These are phyloP conservation scores for Anguilla obscura DNA, from an alignment of 2,797 vertebrate species.

Conservation along the genomic window DNA sequence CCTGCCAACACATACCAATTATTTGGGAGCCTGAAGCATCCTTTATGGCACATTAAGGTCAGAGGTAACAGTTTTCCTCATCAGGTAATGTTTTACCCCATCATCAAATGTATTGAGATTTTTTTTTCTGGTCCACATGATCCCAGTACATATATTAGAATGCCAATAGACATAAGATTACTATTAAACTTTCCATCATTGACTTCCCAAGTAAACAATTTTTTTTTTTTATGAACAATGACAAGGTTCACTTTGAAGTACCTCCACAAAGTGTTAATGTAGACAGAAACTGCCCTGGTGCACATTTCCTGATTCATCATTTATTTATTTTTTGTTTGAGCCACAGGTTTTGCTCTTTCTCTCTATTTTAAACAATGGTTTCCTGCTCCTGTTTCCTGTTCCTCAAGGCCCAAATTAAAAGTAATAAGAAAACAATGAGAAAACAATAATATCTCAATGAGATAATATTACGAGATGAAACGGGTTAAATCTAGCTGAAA, in stretches of 20 bases:
- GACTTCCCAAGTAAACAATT: neutral
- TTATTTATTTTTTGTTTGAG: neutral
- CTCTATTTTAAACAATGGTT: neutral
- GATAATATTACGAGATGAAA: neutral
- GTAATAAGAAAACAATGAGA: neutral
- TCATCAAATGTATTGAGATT: neutral
- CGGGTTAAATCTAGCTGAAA: neutral
- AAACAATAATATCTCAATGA: neutral
- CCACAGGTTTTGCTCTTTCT: neutral
- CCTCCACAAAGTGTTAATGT: neutral
- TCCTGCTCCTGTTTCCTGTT: neutral
- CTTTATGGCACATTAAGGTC: neutral
- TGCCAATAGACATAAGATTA: neutral
- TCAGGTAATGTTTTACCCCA: neutral
- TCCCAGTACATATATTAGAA: neutral
- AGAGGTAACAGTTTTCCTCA: neutral
- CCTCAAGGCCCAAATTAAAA: neutral
- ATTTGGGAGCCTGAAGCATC: neutral
- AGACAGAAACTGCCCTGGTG: neutral
- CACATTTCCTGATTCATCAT: neutral
- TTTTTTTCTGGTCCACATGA: neutral
- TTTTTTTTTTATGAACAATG: neutral
- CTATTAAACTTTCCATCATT: neutral
- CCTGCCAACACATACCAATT: conserved; percentile 25
- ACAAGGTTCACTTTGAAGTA: neutral